Conservation (phyloP, 2,888 invertebrate genomes). For the Doris montereyensis region DNA sequence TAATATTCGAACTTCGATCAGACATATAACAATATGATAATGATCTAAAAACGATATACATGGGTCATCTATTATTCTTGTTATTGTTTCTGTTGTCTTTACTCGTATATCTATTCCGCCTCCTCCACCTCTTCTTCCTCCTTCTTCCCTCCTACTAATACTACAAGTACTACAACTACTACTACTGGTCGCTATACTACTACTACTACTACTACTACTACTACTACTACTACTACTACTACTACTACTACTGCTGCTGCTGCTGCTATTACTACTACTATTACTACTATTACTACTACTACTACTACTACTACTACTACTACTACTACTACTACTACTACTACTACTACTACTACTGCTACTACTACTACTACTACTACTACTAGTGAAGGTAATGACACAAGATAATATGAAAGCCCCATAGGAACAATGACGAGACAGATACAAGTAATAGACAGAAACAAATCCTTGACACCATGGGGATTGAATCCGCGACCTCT, state of each 20-base stretch:
- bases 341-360: constrained; percentile 8
- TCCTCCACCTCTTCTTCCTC: no score
- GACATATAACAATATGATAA: no score
- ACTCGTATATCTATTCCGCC: no score
- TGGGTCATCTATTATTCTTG: no score
- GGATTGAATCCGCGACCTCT: no score
- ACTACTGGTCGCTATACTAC: not conserved
- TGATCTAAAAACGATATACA: no score
- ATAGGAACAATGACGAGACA: no score
- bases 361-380: constrained; percentile 9
- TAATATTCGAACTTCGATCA: no score
- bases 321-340: constrained; percentile 6
- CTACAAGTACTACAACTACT: not conserved
- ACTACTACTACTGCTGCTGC: not conserved
- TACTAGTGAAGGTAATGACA: not conserved
- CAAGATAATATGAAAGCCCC: no score
- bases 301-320: constrained; percentile 5
- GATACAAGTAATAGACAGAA: no score
- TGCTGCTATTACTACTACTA: not conserved
- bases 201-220: not conserved
- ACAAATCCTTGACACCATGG: no score
- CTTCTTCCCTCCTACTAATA: not conserved
- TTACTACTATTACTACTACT: not conserved
- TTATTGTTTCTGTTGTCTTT: no score
- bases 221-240: constrained; percentile 11